A percentile compares a stretch with the other conserved stretches of the same genome.
Conservation (phyloP, 2,888 invertebrate genomes). For the Spilosoma lubricipeda region DNA sequence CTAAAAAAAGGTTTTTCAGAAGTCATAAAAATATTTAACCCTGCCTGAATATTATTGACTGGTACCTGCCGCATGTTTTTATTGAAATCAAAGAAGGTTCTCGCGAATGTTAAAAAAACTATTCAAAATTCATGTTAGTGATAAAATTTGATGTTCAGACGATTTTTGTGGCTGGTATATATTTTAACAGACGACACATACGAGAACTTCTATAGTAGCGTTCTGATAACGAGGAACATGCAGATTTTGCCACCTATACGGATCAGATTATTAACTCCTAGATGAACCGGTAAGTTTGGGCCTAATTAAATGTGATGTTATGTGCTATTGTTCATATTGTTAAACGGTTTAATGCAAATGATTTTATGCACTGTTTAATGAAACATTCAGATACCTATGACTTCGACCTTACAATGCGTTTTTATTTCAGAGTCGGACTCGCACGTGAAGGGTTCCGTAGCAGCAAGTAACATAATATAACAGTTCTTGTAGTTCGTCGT, state of each 20-base stretch:
- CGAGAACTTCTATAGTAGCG: not conserved
- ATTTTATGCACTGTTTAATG: not conserved
- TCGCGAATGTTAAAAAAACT: not conserved
- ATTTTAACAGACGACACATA: not conserved
- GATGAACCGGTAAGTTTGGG: too few species aligned
- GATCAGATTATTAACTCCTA: too few species aligned
- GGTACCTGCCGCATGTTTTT: conserved; percentile 21
- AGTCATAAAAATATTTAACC: conserved; percentile 26
- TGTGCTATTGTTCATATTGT: not conserved
- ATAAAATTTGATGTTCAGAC: not conserved
- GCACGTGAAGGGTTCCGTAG: too few species aligned
- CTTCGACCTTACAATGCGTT: too few species aligned
- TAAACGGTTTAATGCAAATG: not conserved
- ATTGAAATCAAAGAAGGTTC: conserved; percentile 8
- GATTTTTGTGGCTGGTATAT: not conserved
- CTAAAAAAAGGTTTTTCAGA: conserved; percentile 22
- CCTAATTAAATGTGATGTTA: too few species aligned
- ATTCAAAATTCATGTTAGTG: not conserved
- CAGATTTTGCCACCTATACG: too few species aligned
- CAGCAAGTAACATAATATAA: too few species aligned
- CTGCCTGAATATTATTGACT: conserved; percentile 22
- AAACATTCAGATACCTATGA: not conserved
- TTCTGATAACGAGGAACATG: too few species aligned
- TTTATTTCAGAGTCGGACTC: too few species aligned
- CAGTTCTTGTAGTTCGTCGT: too few species aligned